Base-by-base conservation (phyloP, 2,888 invertebrate genomes). In the Carcina quercana region DNA sequence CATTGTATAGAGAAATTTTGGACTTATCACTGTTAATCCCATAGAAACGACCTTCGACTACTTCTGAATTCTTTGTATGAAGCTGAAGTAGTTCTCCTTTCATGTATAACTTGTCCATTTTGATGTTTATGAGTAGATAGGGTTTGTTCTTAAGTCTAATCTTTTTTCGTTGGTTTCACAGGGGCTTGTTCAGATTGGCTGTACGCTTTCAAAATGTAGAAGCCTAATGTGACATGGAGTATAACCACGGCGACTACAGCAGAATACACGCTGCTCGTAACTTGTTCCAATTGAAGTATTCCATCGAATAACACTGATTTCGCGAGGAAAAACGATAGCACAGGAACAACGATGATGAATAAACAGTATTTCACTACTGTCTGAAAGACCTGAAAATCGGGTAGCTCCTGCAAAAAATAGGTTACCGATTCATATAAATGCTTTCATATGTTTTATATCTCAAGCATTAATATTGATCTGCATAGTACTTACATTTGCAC, bases 141-240 rank as follows among this genome's bases (percentile, higher is more conserved):
- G 12, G 26, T 30, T 22, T 17, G 12, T 32, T 24, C 3, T 13
- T 17, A 25, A 33, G 42, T 40, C 64, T 82, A 85, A 52, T 85
- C 85, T 53, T 68, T 74, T 48, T 85, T 85, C 3, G 75, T 65
- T 2, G 80, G 76, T 47, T 84, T 82, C 10, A 53, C 27, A 21
- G 60, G 58, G 13, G 21, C 4, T 21, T 29, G 4, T 11, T 78
- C 87, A 8, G 72, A 40, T 45, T 87, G 88, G 45, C 87, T 89
- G 64, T 93, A 94, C 0, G 94, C 94, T 53, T 86, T 87, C 59
- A 89, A 91, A 52, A 95, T 92, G 58, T 92, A 94, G 26, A 92
- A 72, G 14, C 91, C 94, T 37, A 95, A 62, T 2, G 93, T 91
- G 40, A 92, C 57, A 60, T 95, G 94, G 31, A 95, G 73, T 4